phyloP scores from a whole-genome alignment of 2,888 invertebrate genomes.

The Pelosia muscerda region DNA sequence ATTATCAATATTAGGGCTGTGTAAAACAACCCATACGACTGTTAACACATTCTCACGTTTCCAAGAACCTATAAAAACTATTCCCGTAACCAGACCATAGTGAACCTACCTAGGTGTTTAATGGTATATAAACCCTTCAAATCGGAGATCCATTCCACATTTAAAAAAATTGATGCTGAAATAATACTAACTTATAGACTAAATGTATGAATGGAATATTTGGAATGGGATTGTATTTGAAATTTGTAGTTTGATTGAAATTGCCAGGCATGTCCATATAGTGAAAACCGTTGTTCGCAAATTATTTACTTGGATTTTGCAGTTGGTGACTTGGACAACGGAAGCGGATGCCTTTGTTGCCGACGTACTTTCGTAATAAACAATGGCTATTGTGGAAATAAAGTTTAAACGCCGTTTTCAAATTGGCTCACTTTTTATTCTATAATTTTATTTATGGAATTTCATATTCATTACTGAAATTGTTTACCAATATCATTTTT shows the following conservation, averaged over 20 bases:
- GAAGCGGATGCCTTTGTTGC: conserved; percentile 43
- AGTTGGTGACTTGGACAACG: conserved; percentile 28
- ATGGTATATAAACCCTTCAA: conserved; percentile 14
- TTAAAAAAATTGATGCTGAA: conserved; percentile 4
- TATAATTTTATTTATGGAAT: background rate
- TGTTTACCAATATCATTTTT: too few relatives aligned
- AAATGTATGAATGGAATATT: background rate
- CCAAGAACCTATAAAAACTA: conserved; percentile 11
- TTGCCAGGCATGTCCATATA: conserved; percentile 9
- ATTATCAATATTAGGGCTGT: background rate
- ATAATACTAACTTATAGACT: conserved; percentile 11
- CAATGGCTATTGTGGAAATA: conserved; percentile 39
- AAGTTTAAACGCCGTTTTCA: conserved; percentile 45
- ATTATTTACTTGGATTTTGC: conserved; percentile 41
- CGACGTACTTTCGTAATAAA: conserved; percentile 39
- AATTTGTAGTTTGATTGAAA: conserved; percentile 11
- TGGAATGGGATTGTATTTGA: too few relatives aligned
- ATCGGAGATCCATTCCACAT: background rate
- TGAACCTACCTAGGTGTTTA: conserved; percentile 9
- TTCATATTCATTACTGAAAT: background rate
- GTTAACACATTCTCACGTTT: conserved; percentile 12
- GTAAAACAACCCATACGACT: background rate
- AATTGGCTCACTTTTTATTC: conserved; percentile 25
- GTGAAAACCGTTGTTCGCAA: conserved; percentile 26
- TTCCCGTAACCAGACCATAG: conserved; percentile 5